A percentile compares a stretch with the other conserved stretches of the same genome.
Evolutionary conservation across 2,113 vertebrate genomes (phyloP).

Genomic region (Thermophis baileyi): DNA sequence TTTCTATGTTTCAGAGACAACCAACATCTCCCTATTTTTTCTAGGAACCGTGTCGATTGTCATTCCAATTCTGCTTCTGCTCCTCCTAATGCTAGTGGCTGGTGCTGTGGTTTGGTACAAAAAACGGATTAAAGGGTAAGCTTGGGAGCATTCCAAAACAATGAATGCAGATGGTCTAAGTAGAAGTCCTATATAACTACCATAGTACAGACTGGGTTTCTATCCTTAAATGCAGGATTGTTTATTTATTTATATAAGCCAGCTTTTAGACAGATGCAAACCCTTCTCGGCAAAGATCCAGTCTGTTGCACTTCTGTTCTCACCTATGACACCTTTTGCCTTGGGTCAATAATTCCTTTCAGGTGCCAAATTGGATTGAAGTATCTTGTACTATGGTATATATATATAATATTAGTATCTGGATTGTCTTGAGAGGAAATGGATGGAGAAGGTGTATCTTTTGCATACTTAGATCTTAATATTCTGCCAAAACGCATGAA

Average conservation of each 20-base stretch:
- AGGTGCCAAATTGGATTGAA: not conserved
- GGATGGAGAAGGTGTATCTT: not conserved
- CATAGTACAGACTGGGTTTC: not conserved
- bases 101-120: slow-evolving; percentile 91
- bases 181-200: too few species aligned
- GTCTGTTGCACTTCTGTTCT: not conserved
- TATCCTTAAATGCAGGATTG: not conserved
- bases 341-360: not conserved
- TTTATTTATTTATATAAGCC: not conserved
- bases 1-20: not conserved
- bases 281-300: too few species aligned
- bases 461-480: not conserved
- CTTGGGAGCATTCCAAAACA: not conserved
- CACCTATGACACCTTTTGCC: not conserved
- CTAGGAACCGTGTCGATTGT: slow-evolving; percentile 81
- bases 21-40: accelerated
- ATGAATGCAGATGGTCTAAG: too few species aligned
- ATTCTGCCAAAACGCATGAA: not conserved
- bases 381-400: not conserved
- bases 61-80: slow-evolving; percentile 82
- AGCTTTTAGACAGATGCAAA: not conserved
- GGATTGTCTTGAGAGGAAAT: not conserved
- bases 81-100: slow-evolving; percentile 78
- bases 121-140: slow-evolving; percentile 90
- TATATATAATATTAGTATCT: not conserved